These are phyloP conservation scores for Drosophila pseudotalamancana DNA, from an alignment of 2,888 invertebrate species.

Conservation along the genomic window DNA sequence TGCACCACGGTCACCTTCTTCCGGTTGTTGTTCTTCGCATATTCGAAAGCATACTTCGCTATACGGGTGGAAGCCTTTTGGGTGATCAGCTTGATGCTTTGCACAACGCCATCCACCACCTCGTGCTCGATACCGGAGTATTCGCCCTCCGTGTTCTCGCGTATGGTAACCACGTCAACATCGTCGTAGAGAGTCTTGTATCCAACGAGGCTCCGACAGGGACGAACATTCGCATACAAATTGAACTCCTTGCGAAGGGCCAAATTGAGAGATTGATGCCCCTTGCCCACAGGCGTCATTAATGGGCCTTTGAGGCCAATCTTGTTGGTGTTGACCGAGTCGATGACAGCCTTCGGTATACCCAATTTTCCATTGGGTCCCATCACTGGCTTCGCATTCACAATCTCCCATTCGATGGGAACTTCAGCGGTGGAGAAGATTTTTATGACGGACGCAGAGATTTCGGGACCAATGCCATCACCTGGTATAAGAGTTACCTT, in stretches of 20 bases:
- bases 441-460: constrained; percentile 98
- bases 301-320: constrained; percentile 99
- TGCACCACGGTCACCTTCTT: constrained; percentile 99
- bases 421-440: constrained; percentile 97
- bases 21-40: constrained; percentile 95
- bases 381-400: constrained; percentile 98
- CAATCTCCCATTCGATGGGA: constrained; percentile 99
- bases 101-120: constrained; percentile 99
- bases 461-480: constrained; percentile 99
- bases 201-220: constrained; percentile 98
- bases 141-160: constrained; percentile 99
- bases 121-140: constrained; percentile 99
- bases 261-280: constrained; percentile 98
- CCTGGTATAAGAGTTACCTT: constrained; percentile 99
- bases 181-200: constrained; percentile 97
- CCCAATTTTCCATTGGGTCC: constrained; percentile 96
- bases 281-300: constrained; percentile 99
- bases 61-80: constrained; percentile 98
- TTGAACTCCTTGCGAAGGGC: constrained; percentile 98
- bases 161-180: constrained; percentile 98
- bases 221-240: constrained; percentile 98
- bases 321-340: constrained; percentile 97
- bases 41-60: constrained; percentile 98
- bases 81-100: constrained; percentile 99
- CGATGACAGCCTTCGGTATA: constrained; percentile 98